Evolutionary conservation across 1,140 invertebrate genomes (phyloP), one percentile per base, ranked within the genome.

Genomic region (Globodera rostochiensis): DNA sequence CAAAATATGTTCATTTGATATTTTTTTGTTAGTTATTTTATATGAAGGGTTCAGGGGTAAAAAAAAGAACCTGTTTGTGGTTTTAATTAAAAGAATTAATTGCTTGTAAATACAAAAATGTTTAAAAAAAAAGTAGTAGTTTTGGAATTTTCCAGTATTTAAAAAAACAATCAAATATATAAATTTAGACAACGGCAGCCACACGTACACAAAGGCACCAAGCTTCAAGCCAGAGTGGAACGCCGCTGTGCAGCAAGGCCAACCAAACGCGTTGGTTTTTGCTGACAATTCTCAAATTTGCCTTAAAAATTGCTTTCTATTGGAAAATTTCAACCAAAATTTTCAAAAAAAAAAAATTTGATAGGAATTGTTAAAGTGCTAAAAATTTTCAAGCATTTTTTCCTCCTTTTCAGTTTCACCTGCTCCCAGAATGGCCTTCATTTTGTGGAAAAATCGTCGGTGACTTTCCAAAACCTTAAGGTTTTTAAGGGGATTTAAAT

Each of bases 401-500:
- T 36, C 1, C 36, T 0, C 9, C 19, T 15, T 45, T 66, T 36
- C 21, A 78, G 77, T 19, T 78, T 78, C 21, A 21, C 49, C 11
- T 78, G 77, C 66, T 78, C 77, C 15, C 21, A 69, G 50, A 78
- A 78, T 69, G 25, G 25, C 6, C 64, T 78, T 6, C 77, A 53
- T 21, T 36, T 78, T 60, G 47, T 9, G 6, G 66, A 66, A 13
- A 46, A 78, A 46, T 78, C 77, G 19, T 49, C 25, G 36, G 21
- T 78, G 60, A 45, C 70, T 45, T 73, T 84, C 46, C 76, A 82
- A 13, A 73, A 81, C 7, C 82, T 84, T 13, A 78, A 79, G 64
- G n/a, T 83, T 36, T 15, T 45, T 36, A 21, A 21, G 64, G 46
- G 25, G 46, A 21, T 57, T 86, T 79, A 53, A 80, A 82, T 21